Evolutionary conservation across 2,797 vertebrate genomes (phyloP), one percentile per base, ranked within the genome.

Genomic region (Pteronotus mesoamericanus): DNA sequence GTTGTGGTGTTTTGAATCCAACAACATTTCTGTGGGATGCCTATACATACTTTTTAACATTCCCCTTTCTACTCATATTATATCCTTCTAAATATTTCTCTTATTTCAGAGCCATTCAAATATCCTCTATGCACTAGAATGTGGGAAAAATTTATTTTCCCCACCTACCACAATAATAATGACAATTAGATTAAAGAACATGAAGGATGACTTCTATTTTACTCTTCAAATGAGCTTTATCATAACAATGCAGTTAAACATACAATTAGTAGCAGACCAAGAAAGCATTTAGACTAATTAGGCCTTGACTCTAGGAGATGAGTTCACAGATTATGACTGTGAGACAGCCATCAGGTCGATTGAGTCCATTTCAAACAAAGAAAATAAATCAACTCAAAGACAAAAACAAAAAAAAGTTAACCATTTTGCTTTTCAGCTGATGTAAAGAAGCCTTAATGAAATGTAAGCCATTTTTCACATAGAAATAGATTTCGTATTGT

Each of bases 231-330:
- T 57, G 42, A 64, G 6, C n/a, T 86, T 83, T 66, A 57, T 84
- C 75, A 51, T 53, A 88, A 89, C 19, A 59, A 24, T 46, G 64
- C 3, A 61, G 22, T 79, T 86, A 92, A 96, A 78, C 75, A 84
- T 48, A 91, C 6, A 75, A 74, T 82, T 94, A 95, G 37, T 44
- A 92, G 39, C 29, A 96, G 94, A 78, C 15, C 29, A 84, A 94
- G 61, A 46, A 66, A 86, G 69, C 42, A 39, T 88, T 80, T 71
- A 78, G 18, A 91, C 66, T 95, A 96, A 94, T 83, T 64, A 86
- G 48, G 82, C 64, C 42, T 80, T 61, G 78, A 79, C 24, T 74
- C 29, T 37, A 88, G 55, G 44, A 94, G 26, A 88, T 39, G 18
- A 96, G 48, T 75, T 88, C 34, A 71, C 9, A 78, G 68, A 83